Conservation (phyloP, 2,113 vertebrate genomes). For the Eubucco bourcierii region DNA sequence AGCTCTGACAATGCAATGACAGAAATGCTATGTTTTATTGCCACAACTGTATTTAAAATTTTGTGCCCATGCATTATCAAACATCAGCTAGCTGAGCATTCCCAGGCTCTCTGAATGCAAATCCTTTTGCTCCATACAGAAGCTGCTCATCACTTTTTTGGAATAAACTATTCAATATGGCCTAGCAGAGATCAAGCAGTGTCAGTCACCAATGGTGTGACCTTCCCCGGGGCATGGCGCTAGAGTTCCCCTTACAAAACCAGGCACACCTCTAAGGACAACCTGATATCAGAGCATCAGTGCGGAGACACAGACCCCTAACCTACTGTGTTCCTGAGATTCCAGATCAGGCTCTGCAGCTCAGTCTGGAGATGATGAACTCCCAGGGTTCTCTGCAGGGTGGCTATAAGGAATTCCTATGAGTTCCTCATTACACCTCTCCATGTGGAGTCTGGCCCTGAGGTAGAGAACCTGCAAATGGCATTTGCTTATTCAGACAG, state of each 20-base stretch:
- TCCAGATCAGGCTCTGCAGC: not conserved
- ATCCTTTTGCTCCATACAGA: not conserved
- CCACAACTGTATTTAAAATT: not conserved
- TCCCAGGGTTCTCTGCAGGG: not conserved
- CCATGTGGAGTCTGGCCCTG: not conserved
- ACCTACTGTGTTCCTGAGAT: not conserved
- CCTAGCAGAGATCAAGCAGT: not conserved
- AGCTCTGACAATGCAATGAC: not conserved
- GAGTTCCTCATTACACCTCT: not conserved
- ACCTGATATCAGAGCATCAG: not conserved
- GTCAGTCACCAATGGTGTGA: not conserved
- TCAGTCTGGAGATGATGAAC: not conserved
- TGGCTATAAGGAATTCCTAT: not conserved
- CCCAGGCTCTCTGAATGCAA: not conserved
- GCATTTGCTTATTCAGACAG: conserved; percentile 11
- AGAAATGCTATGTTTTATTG: conserved; percentile 1
- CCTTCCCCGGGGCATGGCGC: not conserved
- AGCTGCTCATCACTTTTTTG: not conserved
- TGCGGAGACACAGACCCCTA: not conserved
- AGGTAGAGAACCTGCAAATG: not conserved
- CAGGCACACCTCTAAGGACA: rapidly evolving
- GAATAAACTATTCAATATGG: not conserved
- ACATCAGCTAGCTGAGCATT: not conserved
- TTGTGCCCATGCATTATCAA: not conserved
- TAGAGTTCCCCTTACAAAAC: not conserved